Evolutionary conservation across 2,888 invertebrate genomes (phyloP), one percentile per base, ranked within the genome.

Genomic region (Alviniconcha strummeri): DNA sequence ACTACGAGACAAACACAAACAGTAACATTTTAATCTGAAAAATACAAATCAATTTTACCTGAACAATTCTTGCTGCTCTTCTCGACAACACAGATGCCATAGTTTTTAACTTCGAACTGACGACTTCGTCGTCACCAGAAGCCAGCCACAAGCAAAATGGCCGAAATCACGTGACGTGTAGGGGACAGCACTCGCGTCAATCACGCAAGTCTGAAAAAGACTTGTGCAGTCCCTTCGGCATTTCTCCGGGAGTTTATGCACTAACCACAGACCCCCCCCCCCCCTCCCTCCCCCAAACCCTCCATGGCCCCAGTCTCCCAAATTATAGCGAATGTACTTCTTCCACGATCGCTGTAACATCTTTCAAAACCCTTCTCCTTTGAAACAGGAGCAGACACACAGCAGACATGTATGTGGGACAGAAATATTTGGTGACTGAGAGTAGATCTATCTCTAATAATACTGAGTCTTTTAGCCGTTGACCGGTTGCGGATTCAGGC

Each of bases 1-100:
- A 69, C 19, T 17, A 56, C 4, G 52, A 0, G 17, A 15, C 19
- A 36, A 15, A 36, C 5, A 4, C 5, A 17, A 9, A n/a, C 13
- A 13, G n/a, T 52, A 74, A 0, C 17, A n/a, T 5, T 11, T 57
- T 3, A 64, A 36, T 15, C 60, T 13, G 36, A 78, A 52, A 36
- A 52, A 78, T 15, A 13, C 4, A 36, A 15, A 36, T 11, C 9
- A 64, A 8, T 7, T 4, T 36, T 52, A 87, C 86, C 86, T 87
- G 83, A 13, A 85, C 69, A 6, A 81, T 69, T 54, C 84, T 80
- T n/a, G 74, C 78, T 13, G 84, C 60, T 13, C 81, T 85, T 82
- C 85, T 85, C 52, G 83, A 83, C 15, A 84, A 52, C 64, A 82
- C 84, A 57, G 84, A 82, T 84, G 85, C 86, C 86, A 87, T 87